Evolutionary conservation across 2,797 vertebrate species (phyloP).

Genomic region (Lithobates pipiens): DNA sequence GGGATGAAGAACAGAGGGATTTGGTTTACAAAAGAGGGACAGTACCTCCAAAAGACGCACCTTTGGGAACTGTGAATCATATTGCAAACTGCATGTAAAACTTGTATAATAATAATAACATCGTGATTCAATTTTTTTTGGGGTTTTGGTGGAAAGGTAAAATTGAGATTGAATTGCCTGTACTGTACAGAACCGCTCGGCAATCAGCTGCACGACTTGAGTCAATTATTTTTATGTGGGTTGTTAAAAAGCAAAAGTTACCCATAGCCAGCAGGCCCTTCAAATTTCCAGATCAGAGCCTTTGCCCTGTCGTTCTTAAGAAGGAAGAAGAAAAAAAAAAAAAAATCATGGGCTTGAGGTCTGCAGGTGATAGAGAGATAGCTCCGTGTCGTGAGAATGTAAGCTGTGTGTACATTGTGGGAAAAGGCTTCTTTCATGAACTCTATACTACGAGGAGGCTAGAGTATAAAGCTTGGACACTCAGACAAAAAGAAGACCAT

Average conservation of each 20-base stretch:
- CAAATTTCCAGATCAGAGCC: not conserved
- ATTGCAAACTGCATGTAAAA: too few relatives aligned
- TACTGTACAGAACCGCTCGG: too few relatives aligned
- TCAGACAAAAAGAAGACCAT: constrained; percentile 72
- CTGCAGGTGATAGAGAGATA: constrained; percentile 69
- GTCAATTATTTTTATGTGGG: too few relatives aligned
- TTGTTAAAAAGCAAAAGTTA: not conserved
- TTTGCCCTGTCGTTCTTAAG: constrained; percentile 10
- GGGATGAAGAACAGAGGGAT: too few relatives aligned
- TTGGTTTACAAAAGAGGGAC: too few relatives aligned
- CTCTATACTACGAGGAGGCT: constrained; percentile 66
- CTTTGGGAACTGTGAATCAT: too few relatives aligned
- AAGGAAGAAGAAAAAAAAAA: not conserved
- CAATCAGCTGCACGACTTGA: too few relatives aligned
- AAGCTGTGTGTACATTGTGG: constrained; percentile 69
- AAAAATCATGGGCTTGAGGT: not conserved
- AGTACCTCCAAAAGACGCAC: too few relatives aligned
- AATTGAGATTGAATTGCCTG: too few relatives aligned
- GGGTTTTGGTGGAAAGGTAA: too few relatives aligned
- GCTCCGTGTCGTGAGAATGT: constrained; percentile 67
- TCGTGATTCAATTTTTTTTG: too few relatives aligned
- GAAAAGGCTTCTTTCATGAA: constrained; percentile 66
- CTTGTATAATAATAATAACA: too few relatives aligned
- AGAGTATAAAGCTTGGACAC: constrained; percentile 70
- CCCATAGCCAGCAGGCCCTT: not conserved